Conservation (phyloP, 2,888 invertebrate species). For the Pediacus dermestoides region DNA sequence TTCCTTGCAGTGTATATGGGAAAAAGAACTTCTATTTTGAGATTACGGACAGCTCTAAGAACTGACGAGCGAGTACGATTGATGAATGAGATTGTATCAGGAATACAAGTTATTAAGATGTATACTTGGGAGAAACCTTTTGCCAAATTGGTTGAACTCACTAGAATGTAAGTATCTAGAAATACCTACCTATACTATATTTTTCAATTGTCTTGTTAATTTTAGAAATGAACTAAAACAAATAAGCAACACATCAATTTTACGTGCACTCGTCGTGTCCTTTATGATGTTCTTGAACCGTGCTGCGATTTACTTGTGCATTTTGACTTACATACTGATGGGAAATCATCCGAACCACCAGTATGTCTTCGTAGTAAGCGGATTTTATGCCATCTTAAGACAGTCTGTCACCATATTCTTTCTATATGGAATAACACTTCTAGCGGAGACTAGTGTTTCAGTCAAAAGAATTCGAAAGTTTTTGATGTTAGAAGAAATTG, state of each 20-base stretch:
- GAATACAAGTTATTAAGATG: constrained; percentile 45
- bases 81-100: constrained; percentile 68
- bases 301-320: constrained; percentile 75
- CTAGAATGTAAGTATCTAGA: constrained; percentile 23
- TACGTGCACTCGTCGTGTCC: constrained; percentile 68
- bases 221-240: constrained; percentile 63
- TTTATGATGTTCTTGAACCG: constrained; percentile 83
- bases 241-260: constrained; percentile 66
- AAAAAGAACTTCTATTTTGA: constrained; percentile 38
- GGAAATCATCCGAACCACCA: constrained; percentile 71
- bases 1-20: constrained; percentile 38
- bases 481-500: constrained; percentile 49
- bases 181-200: too few species aligned
- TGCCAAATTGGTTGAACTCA: constrained; percentile 29
- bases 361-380: constrained; percentile 78
- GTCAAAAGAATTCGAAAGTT: constrained; percentile 63
- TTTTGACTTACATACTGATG: constrained; percentile 67
- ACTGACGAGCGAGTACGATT: constrained; percentile 64
- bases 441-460: constrained; percentile 72
- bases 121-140: constrained; percentile 38
- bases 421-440: constrained; percentile 74
- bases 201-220: constrained; percentile 1
- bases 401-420: constrained; percentile 87
- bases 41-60: constrained; percentile 54
- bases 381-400: constrained; percentile 81